Evolutionary conservation across 2,113 vertebrate genomes (phyloP).

Genomic region (Gnathonemus longibarbis): DNA sequence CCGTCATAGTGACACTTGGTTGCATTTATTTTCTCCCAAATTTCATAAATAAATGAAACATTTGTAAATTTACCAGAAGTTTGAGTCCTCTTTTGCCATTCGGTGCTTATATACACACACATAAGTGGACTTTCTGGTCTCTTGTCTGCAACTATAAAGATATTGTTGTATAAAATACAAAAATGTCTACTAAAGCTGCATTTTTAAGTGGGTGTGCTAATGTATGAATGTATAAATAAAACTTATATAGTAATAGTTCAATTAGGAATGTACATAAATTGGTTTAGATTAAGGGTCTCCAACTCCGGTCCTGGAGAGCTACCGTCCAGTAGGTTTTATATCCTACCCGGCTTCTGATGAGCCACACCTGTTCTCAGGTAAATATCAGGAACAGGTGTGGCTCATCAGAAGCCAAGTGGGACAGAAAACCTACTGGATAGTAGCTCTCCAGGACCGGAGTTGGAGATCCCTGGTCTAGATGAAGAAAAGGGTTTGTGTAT

Average conservation of each 20-base stretch:
- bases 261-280: not conserved
- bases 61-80: conserved; percentile 17
- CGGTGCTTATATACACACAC: not conserved
- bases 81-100: not conserved
- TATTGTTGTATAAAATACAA: not conserved
- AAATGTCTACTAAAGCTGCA: not conserved
- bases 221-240: not conserved
- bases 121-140: not conserved
- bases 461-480: too few species aligned
- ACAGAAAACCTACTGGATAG: too few species aligned
- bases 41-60: conserved; percentile 23
- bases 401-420: too few species aligned
- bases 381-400: too few species aligned
- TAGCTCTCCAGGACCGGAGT: too few species aligned
- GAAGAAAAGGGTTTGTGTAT: too few species aligned
- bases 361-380: too few species aligned
- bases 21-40: conserved; percentile 18
- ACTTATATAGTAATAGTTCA: not conserved
- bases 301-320: too few species aligned
- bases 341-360: too few species aligned
- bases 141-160: not conserved
- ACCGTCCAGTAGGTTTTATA: too few species aligned
- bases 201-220: not conserved
- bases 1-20: not conserved
- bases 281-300: not conserved